Evolutionary conservation across 2,113 vertebrate genomes (phyloP), one percentile per base, ranked within the genome.

Genomic region (Prunella fulvescens): DNA sequence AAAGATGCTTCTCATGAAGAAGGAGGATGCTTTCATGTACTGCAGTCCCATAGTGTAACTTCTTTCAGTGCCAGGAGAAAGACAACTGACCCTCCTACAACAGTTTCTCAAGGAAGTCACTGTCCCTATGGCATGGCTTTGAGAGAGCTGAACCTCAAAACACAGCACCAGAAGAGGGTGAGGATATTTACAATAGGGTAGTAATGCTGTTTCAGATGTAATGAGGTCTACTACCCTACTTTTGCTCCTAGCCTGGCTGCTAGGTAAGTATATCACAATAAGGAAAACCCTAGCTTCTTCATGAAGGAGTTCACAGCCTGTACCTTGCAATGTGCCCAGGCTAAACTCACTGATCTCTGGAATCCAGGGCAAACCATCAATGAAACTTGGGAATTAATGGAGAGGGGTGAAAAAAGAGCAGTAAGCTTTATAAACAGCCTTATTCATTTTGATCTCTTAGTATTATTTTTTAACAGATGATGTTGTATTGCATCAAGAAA

Each of bases 381-480:
- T 50, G 39, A 78, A 54, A 54, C 5, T 17, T 61, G 4, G 13
- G 33, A 81, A 40, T 70, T 73, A 65, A 54, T 13, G 6, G 7
- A 3, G 14, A 3, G 4, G 7, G 3, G 1, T 6, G 3, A 12
- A 39, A 25, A 20, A 3, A 50, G 7, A 69, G 4, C 10, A 51
- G 4, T 39, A 86, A 70, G 7, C 6, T 8, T 74, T 51, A 39
- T 51, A 62, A 86, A 73, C 9, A 47, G 3, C 17, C 5, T 66
- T 61, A 50, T 56, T 31, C 2, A 6, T 25, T 74, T 74, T 81
- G 25, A 31, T 65, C 7, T 24, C 12, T 15, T 58, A 8, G 11
- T 39, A 8, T 58, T 40, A 13, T 28, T 76, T 10, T 51, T 31
- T 56, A 58, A 29, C 13, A 29, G 12, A 19, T 19, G n/a, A n/a